Evolutionary conservation across 2,113 vertebrate genomes (phyloP).

Genomic region (Megaceryle maxima): DNA sequence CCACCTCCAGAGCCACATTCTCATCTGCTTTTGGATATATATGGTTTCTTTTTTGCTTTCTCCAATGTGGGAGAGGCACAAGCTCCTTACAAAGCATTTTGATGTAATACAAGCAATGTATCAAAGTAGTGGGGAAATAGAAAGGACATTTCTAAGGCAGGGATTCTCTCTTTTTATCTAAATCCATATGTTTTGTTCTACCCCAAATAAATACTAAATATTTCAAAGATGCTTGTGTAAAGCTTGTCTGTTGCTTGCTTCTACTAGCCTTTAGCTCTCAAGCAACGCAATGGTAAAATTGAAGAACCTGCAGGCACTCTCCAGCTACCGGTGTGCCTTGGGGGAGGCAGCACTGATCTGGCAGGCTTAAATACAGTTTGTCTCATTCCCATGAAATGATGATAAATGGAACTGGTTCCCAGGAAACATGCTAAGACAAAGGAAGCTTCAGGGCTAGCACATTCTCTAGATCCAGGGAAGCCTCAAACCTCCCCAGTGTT

Average conservation of each 20-base stretch:
- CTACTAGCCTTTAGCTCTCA: background rate
- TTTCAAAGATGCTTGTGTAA: background rate
- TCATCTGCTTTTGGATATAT: background rate
- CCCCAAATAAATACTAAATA: background rate
- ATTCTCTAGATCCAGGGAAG: background rate
- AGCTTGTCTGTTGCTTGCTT: background rate
- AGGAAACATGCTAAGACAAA: background rate
- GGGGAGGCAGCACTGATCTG: background rate
- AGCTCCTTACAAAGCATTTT: background rate
- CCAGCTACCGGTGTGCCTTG: background rate
- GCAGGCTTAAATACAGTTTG: background rate
- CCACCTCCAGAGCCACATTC: background rate
- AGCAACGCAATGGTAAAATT: background rate
- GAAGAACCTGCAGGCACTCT: background rate
- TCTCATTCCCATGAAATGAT: background rate
- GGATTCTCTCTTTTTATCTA: background rate
- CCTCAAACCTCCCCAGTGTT: background rate
- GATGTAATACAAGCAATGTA: background rate
- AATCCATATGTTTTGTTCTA: background rate
- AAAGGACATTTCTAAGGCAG: background rate
- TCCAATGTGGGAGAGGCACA: fast-evolving
- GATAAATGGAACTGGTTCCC: background rate
- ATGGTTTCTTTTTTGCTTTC: too few relatives aligned
- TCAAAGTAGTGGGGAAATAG: background rate
- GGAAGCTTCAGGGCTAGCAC: background rate